Evolutionary conservation across 2,113 vertebrate species (phyloP).

Genomic region (Pterocles orientalis): DNA sequence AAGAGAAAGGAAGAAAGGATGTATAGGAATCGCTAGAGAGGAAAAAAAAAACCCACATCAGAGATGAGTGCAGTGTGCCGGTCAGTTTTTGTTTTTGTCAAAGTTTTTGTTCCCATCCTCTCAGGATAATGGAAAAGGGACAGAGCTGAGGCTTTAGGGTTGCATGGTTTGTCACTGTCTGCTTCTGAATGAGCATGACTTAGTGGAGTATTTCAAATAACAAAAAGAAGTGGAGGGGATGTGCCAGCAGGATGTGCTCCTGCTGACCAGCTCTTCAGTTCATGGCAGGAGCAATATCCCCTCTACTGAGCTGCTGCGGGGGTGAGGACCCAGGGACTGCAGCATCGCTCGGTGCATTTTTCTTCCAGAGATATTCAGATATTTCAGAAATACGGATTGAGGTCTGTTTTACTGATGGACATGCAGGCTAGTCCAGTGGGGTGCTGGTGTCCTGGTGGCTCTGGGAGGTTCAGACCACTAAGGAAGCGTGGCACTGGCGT

Average conservation of each 20-base stretch:
- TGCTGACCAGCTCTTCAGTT: not conserved
- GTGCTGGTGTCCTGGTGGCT: not conserved
- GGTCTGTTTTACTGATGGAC: not conserved
- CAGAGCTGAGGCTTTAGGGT: not conserved
- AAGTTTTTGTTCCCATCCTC: not conserved
- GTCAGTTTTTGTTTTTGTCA: not conserved
- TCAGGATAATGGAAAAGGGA: not conserved
- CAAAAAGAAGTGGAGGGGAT: not conserved
- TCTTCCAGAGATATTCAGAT: not conserved
- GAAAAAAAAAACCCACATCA: rapidly evolving
- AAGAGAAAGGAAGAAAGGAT: not conserved
- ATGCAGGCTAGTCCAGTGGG: not conserved
- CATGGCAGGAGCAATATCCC: not conserved
- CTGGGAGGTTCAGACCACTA: not conserved
- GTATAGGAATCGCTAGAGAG: not conserved
- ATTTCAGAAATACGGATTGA: not conserved
- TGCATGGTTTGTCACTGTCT: not conserved
- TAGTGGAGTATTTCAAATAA: not conserved
- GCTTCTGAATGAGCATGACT: not conserved
- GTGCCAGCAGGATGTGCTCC: not conserved
- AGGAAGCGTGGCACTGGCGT: rapidly evolving
- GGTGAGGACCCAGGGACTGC: not conserved
- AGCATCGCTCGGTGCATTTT: rapidly evolving
- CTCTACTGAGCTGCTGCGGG: not conserved
- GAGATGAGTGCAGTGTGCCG: not conserved